Percentiles rank a stretch among this genome's conserved stretches.
Evolutionary conservation across 2,888 invertebrate species (phyloP).

Genomic region (Xylocampa areola): DNA sequence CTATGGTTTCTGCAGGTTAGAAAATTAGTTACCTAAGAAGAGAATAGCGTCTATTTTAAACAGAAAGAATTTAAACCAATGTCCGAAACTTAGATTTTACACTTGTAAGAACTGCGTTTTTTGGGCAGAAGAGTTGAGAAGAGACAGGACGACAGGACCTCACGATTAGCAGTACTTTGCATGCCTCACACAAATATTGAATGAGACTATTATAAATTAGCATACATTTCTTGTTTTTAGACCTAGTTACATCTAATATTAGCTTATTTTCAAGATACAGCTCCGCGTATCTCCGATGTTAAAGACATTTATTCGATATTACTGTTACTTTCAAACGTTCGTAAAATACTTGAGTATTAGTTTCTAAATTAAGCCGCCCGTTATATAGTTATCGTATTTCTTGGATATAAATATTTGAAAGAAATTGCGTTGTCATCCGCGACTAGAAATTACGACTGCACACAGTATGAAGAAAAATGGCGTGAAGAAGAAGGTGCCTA

Average conservation of each 20-base stretch:
- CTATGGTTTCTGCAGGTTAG: conserved; percentile 1
- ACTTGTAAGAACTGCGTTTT: no score
- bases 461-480: no score
- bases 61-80: no score
- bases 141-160: no score
- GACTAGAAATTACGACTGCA: no score
- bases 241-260: conserved; percentile 22
- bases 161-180: no score
- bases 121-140: no score
- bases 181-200: not conserved
- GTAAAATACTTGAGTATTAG: not conserved
- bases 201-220: conserved; percentile 25
- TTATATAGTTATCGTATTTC: not conserved
- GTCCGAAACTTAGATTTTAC: no score
- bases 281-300: conserved; percentile 20
- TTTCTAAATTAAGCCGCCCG: not conserved
- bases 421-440: not conserved
- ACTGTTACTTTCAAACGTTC: conserved; percentile 1
- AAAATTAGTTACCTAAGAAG: no score
- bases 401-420: not conserved
- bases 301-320: conserved; percentile 16
- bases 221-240: conserved; percentile 36
- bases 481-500: no score
- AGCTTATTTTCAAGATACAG: conserved; percentile 26
- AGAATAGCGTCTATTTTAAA: no score